Evolutionary conservation across 2,113 vertebrate species (phyloP).

Genomic region (Anguilla japonica): DNA sequence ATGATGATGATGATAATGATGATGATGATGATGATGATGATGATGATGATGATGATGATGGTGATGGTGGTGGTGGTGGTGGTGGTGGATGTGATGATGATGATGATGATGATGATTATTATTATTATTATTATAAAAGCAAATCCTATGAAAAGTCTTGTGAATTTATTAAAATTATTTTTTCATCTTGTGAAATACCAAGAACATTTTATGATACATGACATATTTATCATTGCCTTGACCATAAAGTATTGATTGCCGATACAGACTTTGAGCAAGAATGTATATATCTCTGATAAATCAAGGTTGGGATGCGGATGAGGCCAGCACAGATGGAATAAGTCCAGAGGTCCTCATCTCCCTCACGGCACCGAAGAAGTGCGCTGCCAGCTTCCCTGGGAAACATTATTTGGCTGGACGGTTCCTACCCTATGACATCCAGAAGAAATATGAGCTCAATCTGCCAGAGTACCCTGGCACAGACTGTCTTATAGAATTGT

Average conservation of each 20-base stretch:
- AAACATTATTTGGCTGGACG: slow-evolving; percentile 91
- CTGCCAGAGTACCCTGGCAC: slow-evolving; percentile 84
- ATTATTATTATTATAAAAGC: neutral
- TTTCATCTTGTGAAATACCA: neutral
- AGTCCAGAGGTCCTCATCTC: slow-evolving; percentile 89
- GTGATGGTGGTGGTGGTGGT: too few species aligned
- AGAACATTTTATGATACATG: neutral
- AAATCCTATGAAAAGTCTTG: neutral
- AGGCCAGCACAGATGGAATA: slow-evolving; percentile 74
- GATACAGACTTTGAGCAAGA: neutral
- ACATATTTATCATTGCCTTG: neutral
- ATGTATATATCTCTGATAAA: neutral
- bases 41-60: too few species aligned
- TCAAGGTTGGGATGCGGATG: slow-evolving; percentile 84
- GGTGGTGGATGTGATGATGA: too few species aligned
- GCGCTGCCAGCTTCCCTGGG: slow-evolving; percentile 80
- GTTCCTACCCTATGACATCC: slow-evolving; percentile 89
- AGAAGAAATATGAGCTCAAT: slow-evolving; percentile 89
- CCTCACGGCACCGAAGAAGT: slow-evolving; percentile 84
- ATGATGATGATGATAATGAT: too few species aligned
- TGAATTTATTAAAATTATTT: neutral
- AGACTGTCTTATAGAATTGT: slow-evolving; percentile 84
- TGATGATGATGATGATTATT: neutral
- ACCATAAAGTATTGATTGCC: neutral
- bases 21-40: too few species aligned